Percentiles rank a stretch among this genome's conserved stretches.
phyloP scores from a whole-genome alignment of 2,113 vertebrate species.

The Xyrauchen texanus region DNA sequence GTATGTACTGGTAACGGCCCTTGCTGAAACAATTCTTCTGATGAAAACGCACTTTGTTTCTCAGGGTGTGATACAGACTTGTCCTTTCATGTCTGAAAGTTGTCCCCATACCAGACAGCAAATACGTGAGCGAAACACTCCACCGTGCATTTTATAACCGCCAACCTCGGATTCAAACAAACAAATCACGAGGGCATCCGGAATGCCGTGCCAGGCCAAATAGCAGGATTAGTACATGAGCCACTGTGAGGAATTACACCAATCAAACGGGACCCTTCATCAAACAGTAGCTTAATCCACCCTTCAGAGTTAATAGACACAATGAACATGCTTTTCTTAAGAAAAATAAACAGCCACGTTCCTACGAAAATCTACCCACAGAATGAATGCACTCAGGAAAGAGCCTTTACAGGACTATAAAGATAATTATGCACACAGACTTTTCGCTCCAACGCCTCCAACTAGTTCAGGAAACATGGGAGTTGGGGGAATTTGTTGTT shows the following conservation, averaged over 20 bases:
- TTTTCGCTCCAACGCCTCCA: too few species aligned
- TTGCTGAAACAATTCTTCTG: constrained; percentile 5
- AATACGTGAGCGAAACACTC: neutral
- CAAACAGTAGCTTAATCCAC: neutral
- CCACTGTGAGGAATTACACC: neutral
- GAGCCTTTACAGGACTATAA: neutral
- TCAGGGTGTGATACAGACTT: constrained; percentile 23
- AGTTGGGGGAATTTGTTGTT: too few species aligned
- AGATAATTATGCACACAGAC: neutral
- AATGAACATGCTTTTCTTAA: neutral
- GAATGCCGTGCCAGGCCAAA: neutral
- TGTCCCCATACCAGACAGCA: neutral
- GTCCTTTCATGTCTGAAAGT: constrained; percentile 25
- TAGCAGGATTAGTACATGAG: constrained; percentile 9
- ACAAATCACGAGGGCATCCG: neutral
- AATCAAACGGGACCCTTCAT: neutral
- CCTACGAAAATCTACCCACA: too few species aligned
- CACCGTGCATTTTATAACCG: neutral
- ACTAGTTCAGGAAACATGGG: too few species aligned
- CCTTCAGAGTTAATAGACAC: neutral
- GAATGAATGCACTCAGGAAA: too few species aligned
- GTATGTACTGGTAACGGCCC: neutral
- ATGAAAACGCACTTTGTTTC: constrained; percentile 27
- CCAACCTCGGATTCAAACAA: neutral
- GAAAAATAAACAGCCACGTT: neutral